phyloP scores from a whole-genome alignment of 2,888 invertebrate species.

The Drosophila flavopinicola region DNA sequence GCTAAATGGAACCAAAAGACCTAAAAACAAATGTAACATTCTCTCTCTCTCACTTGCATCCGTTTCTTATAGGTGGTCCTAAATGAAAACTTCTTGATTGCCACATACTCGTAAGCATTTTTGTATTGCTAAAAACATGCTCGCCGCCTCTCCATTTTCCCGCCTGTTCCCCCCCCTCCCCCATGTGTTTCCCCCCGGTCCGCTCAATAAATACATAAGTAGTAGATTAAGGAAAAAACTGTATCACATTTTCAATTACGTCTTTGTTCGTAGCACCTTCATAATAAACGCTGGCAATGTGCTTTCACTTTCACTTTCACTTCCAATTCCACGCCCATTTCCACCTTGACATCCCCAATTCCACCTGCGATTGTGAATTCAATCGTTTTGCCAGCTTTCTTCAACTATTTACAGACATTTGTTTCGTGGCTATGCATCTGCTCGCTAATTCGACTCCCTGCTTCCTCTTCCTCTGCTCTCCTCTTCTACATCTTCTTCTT shows the following conservation, averaged over 20 bases:
- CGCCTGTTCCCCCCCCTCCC: neutral
- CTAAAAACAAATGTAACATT: conserved; percentile 35
- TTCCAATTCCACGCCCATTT: conserved; percentile 4
- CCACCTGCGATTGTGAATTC: too few relatives aligned
- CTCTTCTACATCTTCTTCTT: too few relatives aligned
- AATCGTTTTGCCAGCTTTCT: conserved; percentile 19
- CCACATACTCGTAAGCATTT: neutral
- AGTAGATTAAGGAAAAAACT: conserved; percentile 74
- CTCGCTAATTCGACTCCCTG: conserved; percentile 21
- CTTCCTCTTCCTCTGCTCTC: too few relatives aligned
- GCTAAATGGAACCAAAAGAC: conserved; percentile 38
- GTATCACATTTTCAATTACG: conserved; percentile 85
- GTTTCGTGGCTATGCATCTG: conserved; percentile 23
- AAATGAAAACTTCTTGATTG: conserved; percentile 25
- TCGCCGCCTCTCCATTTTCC: neutral
- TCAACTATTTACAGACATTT: conserved; percentile 61
- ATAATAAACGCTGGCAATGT: conserved; percentile 63
- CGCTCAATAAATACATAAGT: conserved; percentile 67
- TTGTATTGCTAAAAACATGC: conserved; percentile 7
- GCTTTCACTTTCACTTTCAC: conserved; percentile 17
- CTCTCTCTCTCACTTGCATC: neutral
- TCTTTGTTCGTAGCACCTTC: conserved; percentile 84
- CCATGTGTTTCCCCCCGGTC: conserved; percentile 9
- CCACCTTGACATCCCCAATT: neutral
- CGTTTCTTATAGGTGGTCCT: conserved; percentile 9